A percentile compares a stretch with the other conserved stretches of the same genome.
Evolutionary conservation across 2,888 invertebrate species (phyloP).

Genomic region (Dasysyrphus albostriatus): DNA sequence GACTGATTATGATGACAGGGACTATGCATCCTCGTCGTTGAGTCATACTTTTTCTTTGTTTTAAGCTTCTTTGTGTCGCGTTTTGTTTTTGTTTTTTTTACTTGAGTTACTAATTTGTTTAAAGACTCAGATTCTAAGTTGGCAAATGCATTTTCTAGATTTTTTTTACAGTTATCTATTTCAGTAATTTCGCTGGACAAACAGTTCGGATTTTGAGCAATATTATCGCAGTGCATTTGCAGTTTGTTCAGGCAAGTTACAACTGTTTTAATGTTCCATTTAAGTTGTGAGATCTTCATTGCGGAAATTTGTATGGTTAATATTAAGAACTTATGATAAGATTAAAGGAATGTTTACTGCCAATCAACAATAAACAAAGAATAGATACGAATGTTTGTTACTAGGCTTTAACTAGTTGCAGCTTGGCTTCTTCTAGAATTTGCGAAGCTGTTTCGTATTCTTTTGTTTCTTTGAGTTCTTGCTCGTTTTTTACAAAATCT

Average conservation of each 20-base stretch:
- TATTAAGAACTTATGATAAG: conserved; percentile 21
- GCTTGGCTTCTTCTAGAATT: conserved; percentile 88
- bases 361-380: conserved; percentile 29
- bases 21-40: background rate
- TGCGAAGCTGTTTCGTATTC: conserved; percentile 89
- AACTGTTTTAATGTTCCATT: conserved; percentile 52
- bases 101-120: background rate
- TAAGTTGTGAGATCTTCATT: conserved; percentile 72
- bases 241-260: conserved; percentile 45
- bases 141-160: conserved; percentile 35
- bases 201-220: conserved; percentile 12
- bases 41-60: background rate
- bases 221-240: conserved; percentile 44
- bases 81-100: conserved; percentile 38
- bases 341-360: conserved; percentile 38
- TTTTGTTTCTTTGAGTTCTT: conserved; percentile 90
- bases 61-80: conserved; percentile 18
- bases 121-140: conserved; percentile 23
- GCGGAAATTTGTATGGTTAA: conserved; percentile 36
- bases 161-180: conserved; percentile 36
- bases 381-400: background rate
- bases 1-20: background rate
- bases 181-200: background rate
- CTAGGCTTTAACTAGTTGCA: conserved; percentile 73
- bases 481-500: conserved; percentile 89